These are phyloP conservation scores for Pheucticus melanocephalus DNA, from an alignment of 2,113 vertebrate species.

Conservation along the genomic window DNA sequence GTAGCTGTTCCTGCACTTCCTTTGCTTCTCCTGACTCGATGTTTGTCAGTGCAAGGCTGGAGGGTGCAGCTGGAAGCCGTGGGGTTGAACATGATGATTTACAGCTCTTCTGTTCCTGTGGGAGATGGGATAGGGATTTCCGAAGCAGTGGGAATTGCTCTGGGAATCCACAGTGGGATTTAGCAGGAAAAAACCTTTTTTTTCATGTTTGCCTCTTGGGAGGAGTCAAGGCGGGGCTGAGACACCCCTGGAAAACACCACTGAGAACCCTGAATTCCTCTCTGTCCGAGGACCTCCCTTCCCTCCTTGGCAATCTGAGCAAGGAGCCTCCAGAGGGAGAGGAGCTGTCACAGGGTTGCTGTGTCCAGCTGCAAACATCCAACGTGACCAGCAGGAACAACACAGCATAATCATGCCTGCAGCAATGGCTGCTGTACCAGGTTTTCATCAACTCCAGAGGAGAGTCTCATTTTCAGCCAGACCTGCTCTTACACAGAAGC, in stretches of 20 bases:
- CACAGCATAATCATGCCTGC: fast-evolving
- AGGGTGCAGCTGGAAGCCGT: neutral
- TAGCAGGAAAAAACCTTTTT: neutral
- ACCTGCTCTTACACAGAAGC: neutral
- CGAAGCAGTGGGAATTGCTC: neutral
- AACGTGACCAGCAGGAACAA: neutral
- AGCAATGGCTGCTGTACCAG: fast-evolving
- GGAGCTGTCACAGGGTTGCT: neutral
- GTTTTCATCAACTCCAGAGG: neutral
- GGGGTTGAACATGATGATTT: neutral
- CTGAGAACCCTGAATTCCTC: neutral
- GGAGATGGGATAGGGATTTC: neutral
- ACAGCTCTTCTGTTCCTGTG: neutral
- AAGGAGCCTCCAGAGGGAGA: neutral
- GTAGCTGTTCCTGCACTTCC: neutral
- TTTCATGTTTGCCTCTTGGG: neutral
- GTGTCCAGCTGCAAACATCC: neutral
- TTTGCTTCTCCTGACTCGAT: neutral
- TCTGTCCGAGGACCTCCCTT: neutral
- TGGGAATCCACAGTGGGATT: neutral
- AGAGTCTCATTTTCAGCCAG: neutral
- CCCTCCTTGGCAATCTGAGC: neutral
- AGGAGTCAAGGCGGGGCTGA: neutral
- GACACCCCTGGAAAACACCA: neutral
- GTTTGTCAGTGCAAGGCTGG: neutral